Evolutionary conservation across 92 coral and sea anemone genomes (phyloP).

Genomic region (Muricea muricata): DNA sequence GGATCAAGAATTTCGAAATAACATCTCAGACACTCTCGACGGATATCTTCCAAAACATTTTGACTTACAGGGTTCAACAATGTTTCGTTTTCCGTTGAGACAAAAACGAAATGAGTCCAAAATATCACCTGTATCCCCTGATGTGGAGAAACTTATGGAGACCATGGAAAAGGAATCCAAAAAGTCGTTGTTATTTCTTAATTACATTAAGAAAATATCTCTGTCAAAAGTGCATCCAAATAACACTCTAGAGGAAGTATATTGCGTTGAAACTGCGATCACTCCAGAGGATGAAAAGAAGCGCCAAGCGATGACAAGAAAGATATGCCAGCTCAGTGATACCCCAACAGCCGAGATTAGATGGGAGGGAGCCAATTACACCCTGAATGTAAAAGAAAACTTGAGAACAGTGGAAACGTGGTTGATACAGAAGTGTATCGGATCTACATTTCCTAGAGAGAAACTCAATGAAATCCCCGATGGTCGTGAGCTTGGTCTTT

Average conservation of each 20-base stretch:
- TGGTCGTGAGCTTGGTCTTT: background rate
- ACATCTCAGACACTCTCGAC: slow-evolving; percentile 70
- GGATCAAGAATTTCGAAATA: slow-evolving; percentile 35
- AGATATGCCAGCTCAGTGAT: slow-evolving; percentile 39
- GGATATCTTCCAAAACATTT: slow-evolving; percentile 69
- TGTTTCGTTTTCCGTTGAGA: slow-evolving; percentile 83
- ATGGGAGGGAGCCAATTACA: slow-evolving; percentile 65
- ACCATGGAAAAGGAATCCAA: slow-evolving; percentile 65
- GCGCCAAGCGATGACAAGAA: slow-evolving; percentile 60
- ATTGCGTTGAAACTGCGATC: slow-evolving; percentile 63
- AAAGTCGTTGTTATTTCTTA: slow-evolving; percentile 76
- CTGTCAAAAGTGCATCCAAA: slow-evolving; percentile 62
- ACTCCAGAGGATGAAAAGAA: slow-evolving; percentile 58
- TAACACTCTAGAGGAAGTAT: slow-evolving; percentile 43
- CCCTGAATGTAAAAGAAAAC: slow-evolving; percentile 62
- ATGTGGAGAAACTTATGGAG: slow-evolving; percentile 58
- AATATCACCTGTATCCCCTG: slow-evolving; percentile 47
- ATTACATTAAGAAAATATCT: slow-evolving; percentile 72
- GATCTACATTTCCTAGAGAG: slow-evolving; percentile 20
- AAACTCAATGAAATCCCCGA: background rate
- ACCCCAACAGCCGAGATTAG: slow-evolving; percentile 42
- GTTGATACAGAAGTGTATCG: slow-evolving; percentile 76
- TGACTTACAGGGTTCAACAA: slow-evolving; percentile 61
- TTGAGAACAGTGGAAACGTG: slow-evolving; percentile 67
- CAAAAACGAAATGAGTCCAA: slow-evolving; percentile 30